Percentiles rank a stretch among this genome's conserved stretches.
phyloP scores from a whole-genome alignment of 2,888 invertebrate genomes.

The Phengaris arion region DNA sequence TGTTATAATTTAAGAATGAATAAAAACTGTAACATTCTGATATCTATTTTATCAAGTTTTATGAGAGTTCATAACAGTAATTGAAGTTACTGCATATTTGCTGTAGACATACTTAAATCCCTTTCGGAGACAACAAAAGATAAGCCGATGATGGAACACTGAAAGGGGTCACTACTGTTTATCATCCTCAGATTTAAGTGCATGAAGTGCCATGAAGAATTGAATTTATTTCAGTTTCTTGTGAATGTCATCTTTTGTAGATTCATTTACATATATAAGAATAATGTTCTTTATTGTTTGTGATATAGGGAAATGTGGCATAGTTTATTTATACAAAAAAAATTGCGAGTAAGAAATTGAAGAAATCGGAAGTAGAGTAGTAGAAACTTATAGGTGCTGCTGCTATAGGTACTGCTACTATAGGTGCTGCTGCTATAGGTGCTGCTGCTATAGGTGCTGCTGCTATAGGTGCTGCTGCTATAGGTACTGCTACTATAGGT shows the following conservation, averaged over 20 bases:
- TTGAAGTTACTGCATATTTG: slow-evolving; percentile 7
- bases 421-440: too few relatives aligned
- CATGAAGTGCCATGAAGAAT: slow-evolving; percentile 16
- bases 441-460: too few relatives aligned
- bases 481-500: too few relatives aligned
- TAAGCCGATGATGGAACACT: slow-evolving; percentile 33
- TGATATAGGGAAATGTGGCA: neutral
- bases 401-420: too few relatives aligned
- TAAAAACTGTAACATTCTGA: too few relatives aligned
- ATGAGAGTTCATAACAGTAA: neutral
- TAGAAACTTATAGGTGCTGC: too few relatives aligned
- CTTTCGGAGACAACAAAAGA: slow-evolving; percentile 29
- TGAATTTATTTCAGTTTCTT: slow-evolving; percentile 15
- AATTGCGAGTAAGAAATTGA: too few relatives aligned
- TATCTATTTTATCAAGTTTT: neutral
- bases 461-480: too few relatives aligned
- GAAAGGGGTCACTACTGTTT: slow-evolving; percentile 33
- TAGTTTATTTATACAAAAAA: too few relatives aligned
- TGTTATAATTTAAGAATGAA: too few relatives aligned
- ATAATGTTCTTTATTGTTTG: neutral
- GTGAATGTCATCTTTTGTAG: slow-evolving; percentile 1
- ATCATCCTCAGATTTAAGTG: slow-evolving; percentile 32
- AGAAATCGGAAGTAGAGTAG: too few relatives aligned
- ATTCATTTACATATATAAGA: slow-evolving; percentile 1
- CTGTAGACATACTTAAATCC: slow-evolving; percentile 14